Evolutionary conservation across 2,797 vertebrate species (phyloP).

Genomic region (Fratercula arctica): DNA sequence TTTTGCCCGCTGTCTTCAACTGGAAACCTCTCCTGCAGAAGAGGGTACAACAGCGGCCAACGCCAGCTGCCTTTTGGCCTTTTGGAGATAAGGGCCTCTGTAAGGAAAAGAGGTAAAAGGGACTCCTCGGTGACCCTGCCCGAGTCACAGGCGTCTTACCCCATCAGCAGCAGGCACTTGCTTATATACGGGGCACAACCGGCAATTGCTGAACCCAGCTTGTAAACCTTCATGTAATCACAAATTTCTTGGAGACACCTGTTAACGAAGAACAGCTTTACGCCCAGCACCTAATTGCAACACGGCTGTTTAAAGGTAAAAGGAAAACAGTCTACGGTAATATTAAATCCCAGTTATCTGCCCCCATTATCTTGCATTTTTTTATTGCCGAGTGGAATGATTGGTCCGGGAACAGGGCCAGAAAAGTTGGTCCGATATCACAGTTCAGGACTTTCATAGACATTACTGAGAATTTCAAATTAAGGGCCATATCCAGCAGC

Average conservation of each 20-base stretch:
- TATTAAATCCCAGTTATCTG: conserved; percentile 51
- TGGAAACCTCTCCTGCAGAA: not conserved
- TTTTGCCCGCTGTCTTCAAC: not conserved
- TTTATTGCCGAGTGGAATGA: conserved; percentile 40
- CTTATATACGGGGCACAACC: not conserved
- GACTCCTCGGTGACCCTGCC: not conserved
- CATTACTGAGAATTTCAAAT: not conserved
- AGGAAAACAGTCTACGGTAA: not conserved
- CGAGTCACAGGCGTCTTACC: rapidly evolving
- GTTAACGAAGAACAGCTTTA: conserved; percentile 1
- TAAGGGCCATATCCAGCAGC: not conserved
- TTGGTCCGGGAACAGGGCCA: conserved; percentile 28
- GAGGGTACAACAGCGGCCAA: not conserved
- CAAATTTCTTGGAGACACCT: not conserved
- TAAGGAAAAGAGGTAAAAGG: not conserved
- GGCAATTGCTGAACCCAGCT: not conserved
- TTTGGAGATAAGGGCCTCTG: not conserved
- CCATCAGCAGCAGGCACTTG: not conserved
- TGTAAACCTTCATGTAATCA: not conserved
- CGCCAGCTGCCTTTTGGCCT: not conserved
- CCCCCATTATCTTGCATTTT: conserved; percentile 37
- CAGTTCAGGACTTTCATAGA: not conserved
- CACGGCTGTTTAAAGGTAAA: conserved; percentile 35
- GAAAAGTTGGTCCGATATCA: not conserved
- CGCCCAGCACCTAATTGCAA: not conserved